Evolutionary conservation across 64 coral and sea anemone genomes (phyloP).

Genomic region (Montipora capricornis): DNA sequence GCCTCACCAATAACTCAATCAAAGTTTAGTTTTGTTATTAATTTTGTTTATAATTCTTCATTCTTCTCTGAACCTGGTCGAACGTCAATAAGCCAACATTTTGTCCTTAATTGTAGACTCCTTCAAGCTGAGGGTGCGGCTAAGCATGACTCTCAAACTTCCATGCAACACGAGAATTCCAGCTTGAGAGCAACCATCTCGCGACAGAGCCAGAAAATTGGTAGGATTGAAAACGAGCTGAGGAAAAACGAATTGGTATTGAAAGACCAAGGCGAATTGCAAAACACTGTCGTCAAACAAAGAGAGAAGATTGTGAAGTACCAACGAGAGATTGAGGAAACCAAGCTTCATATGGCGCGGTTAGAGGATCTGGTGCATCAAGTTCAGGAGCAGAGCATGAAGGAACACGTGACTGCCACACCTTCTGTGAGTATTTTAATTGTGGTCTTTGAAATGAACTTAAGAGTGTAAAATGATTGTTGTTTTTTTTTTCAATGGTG

Average conservation of each 20-base stretch:
- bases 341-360: slow-evolving; percentile 90
- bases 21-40: no score
- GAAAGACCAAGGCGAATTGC: slow-evolving; percentile 74
- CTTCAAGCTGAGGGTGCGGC: slow-evolving; percentile 84
- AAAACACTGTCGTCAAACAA: slow-evolving; percentile 87
- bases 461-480: no score
- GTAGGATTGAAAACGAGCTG: slow-evolving; percentile 89
- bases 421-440: slow-evolving; percentile 68
- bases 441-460: not conserved
- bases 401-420: slow-evolving; percentile 87
- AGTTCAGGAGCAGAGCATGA: slow-evolving; percentile 96
- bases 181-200: slow-evolving; percentile 91
- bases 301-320: slow-evolving; percentile 90
- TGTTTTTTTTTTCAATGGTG: no score
- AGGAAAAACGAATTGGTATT: slow-evolving; percentile 76
- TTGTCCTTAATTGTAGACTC: slow-evolving; percentile 57
- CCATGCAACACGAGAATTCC: slow-evolving; percentile 90
- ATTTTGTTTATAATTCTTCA: no score
- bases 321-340: slow-evolving; percentile 94
- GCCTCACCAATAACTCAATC: no score
- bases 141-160: slow-evolving; percentile 79
- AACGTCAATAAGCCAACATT: no score
- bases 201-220: slow-evolving; percentile 98
- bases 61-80: no score
- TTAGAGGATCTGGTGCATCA: slow-evolving; percentile 94